A percentile compares a stretch with the other conserved stretches of the same genome.
phyloP scores from a whole-genome alignment of 2,113 vertebrate genomes.

The Channa argus region DNA sequence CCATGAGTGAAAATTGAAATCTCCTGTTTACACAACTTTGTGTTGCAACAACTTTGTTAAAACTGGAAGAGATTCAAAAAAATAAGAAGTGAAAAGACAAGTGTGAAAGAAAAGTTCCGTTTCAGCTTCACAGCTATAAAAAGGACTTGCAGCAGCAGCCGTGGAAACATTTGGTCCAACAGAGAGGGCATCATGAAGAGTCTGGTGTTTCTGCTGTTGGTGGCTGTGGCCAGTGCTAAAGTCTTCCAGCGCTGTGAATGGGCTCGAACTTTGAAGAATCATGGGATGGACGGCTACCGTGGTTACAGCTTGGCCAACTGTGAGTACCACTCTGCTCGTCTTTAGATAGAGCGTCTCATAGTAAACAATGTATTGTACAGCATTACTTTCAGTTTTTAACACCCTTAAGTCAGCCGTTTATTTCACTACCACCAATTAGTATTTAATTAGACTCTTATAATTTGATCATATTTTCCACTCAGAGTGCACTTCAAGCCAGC shows the following conservation, averaged over 20 bases:
- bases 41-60: too few relatives aligned
- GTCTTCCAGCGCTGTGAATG: constrained; percentile 46
- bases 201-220: constrained; percentile 51
- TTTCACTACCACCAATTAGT: too few relatives aligned
- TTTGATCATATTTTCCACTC: too few relatives aligned
- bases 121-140: neutral
- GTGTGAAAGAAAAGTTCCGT: neutral
- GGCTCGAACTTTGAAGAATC: constrained; percentile 23
- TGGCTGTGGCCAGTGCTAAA: constrained; percentile 6
- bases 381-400: neutral
- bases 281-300: constrained; percentile 33
- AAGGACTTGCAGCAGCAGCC: neutral
- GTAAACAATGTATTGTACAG: too few relatives aligned
- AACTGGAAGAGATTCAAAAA: too few relatives aligned
- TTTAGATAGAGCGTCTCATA: too few relatives aligned
- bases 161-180: neutral
- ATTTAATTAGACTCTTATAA: too few relatives aligned
- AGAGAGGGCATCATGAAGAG: constrained; percentile 33
- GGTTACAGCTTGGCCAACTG: constrained; percentile 56
- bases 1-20: too few relatives aligned
- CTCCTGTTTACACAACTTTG: too few relatives aligned
- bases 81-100: too few relatives aligned
- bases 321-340: constrained; percentile 38
- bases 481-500: too few relatives aligned
- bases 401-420: neutral